Evolutionary conservation across 1,140 invertebrate species (phyloP).

Genomic region (Nephotettix cincticeps): DNA sequence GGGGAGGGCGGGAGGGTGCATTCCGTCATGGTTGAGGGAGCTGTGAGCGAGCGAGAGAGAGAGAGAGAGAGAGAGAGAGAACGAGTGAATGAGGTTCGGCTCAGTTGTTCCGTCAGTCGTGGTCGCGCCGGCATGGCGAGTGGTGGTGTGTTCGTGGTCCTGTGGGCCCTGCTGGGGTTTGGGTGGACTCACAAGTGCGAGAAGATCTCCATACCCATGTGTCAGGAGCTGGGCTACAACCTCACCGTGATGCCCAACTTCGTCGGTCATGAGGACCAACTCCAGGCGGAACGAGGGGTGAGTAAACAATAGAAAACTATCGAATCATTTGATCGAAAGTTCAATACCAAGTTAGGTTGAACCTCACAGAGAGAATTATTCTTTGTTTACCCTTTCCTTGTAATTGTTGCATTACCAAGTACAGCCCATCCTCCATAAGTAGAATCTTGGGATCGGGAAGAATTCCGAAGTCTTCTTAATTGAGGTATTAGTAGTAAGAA

Average conservation of each 20-base stretch:
- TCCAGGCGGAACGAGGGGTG: slow-evolving; percentile 70
- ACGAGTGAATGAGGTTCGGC: not conserved
- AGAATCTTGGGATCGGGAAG: too few species aligned
- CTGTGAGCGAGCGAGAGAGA: not conserved
- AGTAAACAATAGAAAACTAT: slow-evolving; percentile 40
- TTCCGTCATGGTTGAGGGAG: slow-evolving; percentile 14
- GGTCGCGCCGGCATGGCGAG: not conserved
- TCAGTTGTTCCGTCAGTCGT: not conserved
- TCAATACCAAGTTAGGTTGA: too few species aligned
- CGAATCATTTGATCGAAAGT: too few species aligned
- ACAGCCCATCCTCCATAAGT: too few species aligned
- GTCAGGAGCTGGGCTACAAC: slow-evolving; percentile 82
- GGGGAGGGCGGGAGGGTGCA: not conserved
- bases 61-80: not conserved
- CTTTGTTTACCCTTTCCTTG: too few species aligned
- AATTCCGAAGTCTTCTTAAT: too few species aligned
- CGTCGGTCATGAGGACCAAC: slow-evolving; percentile 73
- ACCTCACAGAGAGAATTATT: too few species aligned
- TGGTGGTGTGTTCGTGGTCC: not conserved
- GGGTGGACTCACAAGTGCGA: slow-evolving; percentile 61
- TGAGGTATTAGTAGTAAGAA: too few species aligned
- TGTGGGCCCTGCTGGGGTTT: not conserved
- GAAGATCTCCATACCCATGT: slow-evolving; percentile 74
- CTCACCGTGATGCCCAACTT: slow-evolving; percentile 86
- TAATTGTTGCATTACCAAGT: too few species aligned